phyloP scores from a whole-genome alignment of 2,113 vertebrate genomes.

The Burhinus bistriatus region DNA sequence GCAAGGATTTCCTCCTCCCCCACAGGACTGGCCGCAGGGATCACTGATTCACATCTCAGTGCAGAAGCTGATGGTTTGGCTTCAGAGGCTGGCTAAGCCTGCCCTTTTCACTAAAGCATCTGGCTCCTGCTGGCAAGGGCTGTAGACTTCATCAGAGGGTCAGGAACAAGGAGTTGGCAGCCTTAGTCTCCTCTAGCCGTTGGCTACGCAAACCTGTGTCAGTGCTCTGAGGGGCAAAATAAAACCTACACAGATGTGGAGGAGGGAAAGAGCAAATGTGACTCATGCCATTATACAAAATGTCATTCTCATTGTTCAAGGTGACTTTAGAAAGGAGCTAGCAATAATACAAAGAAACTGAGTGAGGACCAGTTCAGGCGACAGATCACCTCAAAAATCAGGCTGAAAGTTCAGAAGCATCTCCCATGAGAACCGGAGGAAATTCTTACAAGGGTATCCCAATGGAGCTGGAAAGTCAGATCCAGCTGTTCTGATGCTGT shows the following conservation, averaged over 20 bases:
- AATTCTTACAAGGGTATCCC: not conserved
- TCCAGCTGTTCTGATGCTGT: not conserved
- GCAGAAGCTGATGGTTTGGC: not conserved
- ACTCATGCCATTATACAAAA: constrained; percentile 30
- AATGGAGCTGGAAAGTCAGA: not conserved
- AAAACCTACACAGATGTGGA: constrained; percentile 48
- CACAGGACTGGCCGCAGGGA: not conserved
- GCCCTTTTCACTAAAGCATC: not conserved
- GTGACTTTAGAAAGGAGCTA: constrained; percentile 5
- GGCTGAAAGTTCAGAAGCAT: not conserved
- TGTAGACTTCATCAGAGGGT: not conserved
- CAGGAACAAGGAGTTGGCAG: constrained; percentile 31
- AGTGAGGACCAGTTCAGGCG: not conserved
- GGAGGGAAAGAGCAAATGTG: constrained; percentile 44
- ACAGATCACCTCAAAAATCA: not conserved
- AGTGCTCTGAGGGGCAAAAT: constrained; percentile 29
- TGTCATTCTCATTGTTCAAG: constrained; percentile 18
- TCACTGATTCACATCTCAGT: not conserved
- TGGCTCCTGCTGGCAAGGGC: constrained; percentile 17
- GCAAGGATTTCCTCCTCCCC: not conserved
- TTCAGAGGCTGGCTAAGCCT: not conserved
- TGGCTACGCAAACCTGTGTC: constrained; percentile 13
- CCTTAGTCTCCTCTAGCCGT: not conserved
- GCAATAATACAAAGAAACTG: not conserved
- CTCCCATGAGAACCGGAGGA: not conserved